These are phyloP conservation scores for Tor tambroides DNA, from an alignment of 2,113 vertebrate genomes.

Conservation along the genomic window DNA sequence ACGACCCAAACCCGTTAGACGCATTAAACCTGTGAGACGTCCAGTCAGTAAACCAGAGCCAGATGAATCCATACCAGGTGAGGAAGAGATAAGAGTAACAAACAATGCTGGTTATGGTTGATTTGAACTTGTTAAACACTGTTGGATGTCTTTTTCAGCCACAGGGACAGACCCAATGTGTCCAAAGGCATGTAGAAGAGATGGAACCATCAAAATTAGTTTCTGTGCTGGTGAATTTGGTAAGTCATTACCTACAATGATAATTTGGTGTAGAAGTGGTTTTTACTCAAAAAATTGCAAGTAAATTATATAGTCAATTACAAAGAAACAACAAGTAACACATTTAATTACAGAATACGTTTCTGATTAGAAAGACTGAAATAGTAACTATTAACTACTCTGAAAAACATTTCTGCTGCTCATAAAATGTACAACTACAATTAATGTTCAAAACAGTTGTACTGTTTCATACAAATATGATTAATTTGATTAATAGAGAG, in stretches of 20 bases:
- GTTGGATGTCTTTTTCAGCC: constrained; percentile 47
- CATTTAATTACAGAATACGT: too few species aligned
- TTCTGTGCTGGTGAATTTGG: constrained; percentile 87
- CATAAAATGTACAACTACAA: too few species aligned
- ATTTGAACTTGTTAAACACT: background rate
- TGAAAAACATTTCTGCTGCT: too few species aligned
- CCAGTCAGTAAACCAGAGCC: constrained; percentile 18
- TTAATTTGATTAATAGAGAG: too few species aligned
- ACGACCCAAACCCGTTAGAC: constrained; percentile 53
- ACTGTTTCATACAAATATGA: too few species aligned
- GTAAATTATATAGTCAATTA: too few species aligned
- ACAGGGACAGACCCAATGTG: constrained; percentile 69
- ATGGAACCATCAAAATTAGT: constrained; percentile 79
- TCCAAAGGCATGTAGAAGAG: constrained; percentile 75
- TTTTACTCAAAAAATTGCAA: too few species aligned
- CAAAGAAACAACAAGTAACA: too few species aligned
- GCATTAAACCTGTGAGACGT: constrained; percentile 3
- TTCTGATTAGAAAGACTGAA: too few species aligned
- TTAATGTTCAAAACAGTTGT: too few species aligned
- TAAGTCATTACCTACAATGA: constrained; percentile 61
- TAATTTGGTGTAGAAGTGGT: too few species aligned
- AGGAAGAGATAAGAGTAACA: constrained; percentile 37
- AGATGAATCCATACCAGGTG: constrained; percentile 49
- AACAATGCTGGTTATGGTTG: background rate
- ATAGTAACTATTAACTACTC: too few species aligned